Percentiles rank a stretch among this genome's conserved stretches.
phyloP scores from a whole-genome alignment of 2,888 invertebrate genomes.

The Agrotis ipsilon region DNA sequence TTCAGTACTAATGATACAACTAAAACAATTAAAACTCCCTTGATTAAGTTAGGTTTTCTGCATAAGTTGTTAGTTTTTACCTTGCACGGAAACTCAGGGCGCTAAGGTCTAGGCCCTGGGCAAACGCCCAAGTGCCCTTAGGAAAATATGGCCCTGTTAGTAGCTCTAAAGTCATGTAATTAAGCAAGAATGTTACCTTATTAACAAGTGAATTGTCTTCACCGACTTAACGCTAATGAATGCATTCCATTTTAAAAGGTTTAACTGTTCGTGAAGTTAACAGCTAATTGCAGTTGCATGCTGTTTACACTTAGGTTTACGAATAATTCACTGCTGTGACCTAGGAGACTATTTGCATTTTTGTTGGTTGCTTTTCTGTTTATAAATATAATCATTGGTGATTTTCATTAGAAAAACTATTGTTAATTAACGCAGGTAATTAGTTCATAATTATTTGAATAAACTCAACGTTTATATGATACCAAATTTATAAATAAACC shows the following conservation, averaged over 20 bases:
- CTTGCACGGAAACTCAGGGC: too few relatives aligned
- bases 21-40: too few relatives aligned
- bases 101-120: too few relatives aligned
- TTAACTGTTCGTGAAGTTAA: constrained; percentile 45
- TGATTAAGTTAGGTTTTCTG: too few relatives aligned
- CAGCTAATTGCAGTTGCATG: constrained; percentile 40
- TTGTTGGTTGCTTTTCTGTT: constrained; percentile 9
- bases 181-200: constrained; percentile 56
- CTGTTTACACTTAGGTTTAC: constrained; percentile 25
- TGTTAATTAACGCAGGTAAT: not conserved
- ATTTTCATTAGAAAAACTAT: constrained; percentile 1
- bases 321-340: constrained; percentile 32
- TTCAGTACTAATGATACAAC: too few relatives aligned
- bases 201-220: constrained; percentile 55
- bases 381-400: constrained; percentile 3
- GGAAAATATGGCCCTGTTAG: not conserved
- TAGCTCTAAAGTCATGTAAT: constrained; percentile 48
- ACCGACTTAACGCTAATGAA: constrained; percentile 43
- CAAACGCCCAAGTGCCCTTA: too few relatives aligned
- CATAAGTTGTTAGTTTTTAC: too few relatives aligned
- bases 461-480: too few relatives aligned
- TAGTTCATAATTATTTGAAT: too few relatives aligned
- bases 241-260: constrained; percentile 41
- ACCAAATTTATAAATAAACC: too few relatives aligned
- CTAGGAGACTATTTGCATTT: constrained; percentile 13